These are phyloP conservation scores for Sinonovacula constricta DNA, from an alignment of 1,140 invertebrate species.

Conservation along the genomic window DNA sequence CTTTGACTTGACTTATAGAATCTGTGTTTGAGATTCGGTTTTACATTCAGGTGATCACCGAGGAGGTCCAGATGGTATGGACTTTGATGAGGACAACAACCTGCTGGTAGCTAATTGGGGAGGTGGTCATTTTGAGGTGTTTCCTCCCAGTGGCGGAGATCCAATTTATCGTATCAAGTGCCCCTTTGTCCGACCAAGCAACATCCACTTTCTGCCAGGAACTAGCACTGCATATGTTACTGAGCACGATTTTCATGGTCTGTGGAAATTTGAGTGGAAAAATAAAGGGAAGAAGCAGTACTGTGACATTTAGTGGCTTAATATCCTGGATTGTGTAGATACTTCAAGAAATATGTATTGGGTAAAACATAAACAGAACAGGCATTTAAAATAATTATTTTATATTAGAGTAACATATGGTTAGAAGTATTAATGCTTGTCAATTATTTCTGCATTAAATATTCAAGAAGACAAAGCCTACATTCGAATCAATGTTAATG, in stretches of 20 bases:
- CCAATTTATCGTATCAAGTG: conserved; percentile 68
- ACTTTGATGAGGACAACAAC: conserved; percentile 73
- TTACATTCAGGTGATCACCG: conserved; percentile 62
- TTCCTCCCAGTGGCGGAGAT: conserved; percentile 64
- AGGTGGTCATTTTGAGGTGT: conserved; percentile 69
- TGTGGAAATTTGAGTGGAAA: conserved; percentile 75
- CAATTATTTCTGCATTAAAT: too few relatives aligned
- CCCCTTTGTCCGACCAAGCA: conserved; percentile 71
- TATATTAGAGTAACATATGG: too few relatives aligned
- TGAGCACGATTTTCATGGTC: conserved; percentile 70
- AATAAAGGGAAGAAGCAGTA: conserved; percentile 67
- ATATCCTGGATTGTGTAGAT: too few relatives aligned
- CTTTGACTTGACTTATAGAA: not conserved
- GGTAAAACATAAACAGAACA: too few relatives aligned
- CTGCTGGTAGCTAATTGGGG: conserved; percentile 74
- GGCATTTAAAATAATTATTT: too few relatives aligned
- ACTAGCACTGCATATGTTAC: conserved; percentile 71
- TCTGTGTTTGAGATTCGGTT: not conserved
- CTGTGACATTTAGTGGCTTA: conserved; percentile 62
- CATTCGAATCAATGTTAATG: too few relatives aligned
- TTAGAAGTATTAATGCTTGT: too few relatives aligned
- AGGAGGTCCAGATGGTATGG: conserved; percentile 75
- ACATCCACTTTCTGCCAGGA: conserved; percentile 69
- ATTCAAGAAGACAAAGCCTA: too few relatives aligned
- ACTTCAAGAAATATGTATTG: too few relatives aligned